Evolutionary conservation across 2,888 invertebrate species (phyloP).

Genomic region (Mythimna ferrago): DNA sequence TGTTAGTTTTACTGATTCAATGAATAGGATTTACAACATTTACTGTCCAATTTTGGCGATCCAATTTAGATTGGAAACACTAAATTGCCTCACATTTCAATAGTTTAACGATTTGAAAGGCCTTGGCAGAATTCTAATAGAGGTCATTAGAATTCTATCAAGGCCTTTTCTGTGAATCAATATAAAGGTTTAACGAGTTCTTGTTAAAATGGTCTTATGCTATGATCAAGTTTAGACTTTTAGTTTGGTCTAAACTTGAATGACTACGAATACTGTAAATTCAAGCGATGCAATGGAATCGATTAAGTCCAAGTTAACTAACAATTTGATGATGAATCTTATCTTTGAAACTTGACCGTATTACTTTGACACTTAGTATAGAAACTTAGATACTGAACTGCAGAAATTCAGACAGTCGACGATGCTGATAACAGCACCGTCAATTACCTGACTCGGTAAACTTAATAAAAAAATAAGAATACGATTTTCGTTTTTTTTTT

Average conservation of each 20-base stretch:
- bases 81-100: constrained; percentile 16
- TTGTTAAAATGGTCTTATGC: neutral
- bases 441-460: too few relatives aligned
- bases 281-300: constrained; percentile 6
- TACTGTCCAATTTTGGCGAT: neutral
- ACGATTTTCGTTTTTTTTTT: too few relatives aligned
- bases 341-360: constrained; percentile 42
- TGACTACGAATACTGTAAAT: neutral
- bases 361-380: constrained; percentile 46
- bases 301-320: constrained; percentile 11
- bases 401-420: too few relatives aligned
- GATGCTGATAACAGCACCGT: too few relatives aligned
- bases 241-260: neutral
- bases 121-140: neutral
- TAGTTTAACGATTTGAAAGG: constrained; percentile 9
- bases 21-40: neutral
- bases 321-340: constrained; percentile 45
- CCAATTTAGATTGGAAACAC: neutral
- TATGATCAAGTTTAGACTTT: neutral
- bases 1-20: neutral
- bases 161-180: neutral
- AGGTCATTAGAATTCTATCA: neutral
- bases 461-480: too few relatives aligned
- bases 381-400: too few relatives aligned
- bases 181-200: neutral